phyloP scores from a whole-genome alignment of 2,113 vertebrate species.

The Sinocyclocheilus grahami region DNA sequence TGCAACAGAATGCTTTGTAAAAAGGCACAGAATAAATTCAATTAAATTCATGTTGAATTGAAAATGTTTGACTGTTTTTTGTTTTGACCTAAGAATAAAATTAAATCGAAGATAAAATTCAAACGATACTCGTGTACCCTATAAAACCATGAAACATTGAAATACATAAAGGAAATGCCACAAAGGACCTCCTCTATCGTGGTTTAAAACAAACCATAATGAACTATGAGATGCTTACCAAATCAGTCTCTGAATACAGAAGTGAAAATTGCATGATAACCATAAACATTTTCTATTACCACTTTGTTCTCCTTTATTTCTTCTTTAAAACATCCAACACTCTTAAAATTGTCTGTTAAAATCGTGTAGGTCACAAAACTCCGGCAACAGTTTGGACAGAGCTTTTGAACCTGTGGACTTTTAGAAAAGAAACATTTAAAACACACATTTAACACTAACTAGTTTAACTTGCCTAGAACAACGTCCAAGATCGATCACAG shows the following conservation, averaged over 20 bases:
- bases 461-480: neutral
- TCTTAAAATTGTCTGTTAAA: too few relatives aligned
- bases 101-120: too few relatives aligned
- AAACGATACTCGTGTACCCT: too few relatives aligned
- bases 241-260: constrained; percentile 54
- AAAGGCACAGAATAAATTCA: too few relatives aligned
- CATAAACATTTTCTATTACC: constrained; percentile 9
- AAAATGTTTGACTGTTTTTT: too few relatives aligned
- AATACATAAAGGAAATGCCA: neutral
- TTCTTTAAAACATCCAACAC: neutral
- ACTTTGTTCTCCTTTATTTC: neutral
- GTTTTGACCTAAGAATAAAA: too few relatives aligned
- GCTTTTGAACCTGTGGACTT: neutral
- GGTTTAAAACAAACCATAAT: constrained; percentile 53
- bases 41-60: too few relatives aligned
- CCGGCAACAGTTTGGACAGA: too few relatives aligned
- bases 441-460: too few relatives aligned
- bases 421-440: neutral
- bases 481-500: neutral
- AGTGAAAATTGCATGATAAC: constrained; percentile 35
- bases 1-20: too few relatives aligned
- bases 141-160: neutral
- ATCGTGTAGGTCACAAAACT: too few relatives aligned
- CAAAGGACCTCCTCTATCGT: neutral
- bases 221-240: constrained; percentile 27